Evolutionary conservation across 2,797 vertebrate species (phyloP).

Genomic region (Serranus cabrilla): DNA sequence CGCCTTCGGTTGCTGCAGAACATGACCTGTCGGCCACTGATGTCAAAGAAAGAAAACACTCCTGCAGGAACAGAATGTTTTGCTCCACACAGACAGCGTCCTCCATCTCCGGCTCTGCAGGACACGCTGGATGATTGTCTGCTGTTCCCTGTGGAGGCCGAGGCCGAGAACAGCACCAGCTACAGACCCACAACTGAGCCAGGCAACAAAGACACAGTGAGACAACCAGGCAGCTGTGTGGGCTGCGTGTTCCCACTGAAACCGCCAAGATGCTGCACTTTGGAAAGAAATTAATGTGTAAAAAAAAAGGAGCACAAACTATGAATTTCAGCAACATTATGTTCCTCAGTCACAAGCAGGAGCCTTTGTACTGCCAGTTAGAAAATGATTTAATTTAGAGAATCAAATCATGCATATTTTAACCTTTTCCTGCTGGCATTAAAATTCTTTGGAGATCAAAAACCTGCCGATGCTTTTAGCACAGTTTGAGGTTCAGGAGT

Average conservation of each 20-base stretch:
- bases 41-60: background rate
- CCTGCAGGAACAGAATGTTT: background rate
- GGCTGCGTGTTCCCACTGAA: slow-evolving; percentile 53
- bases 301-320: no score
- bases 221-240: slow-evolving; percentile 57
- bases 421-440: background rate
- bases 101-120: slow-evolving; percentile 29
- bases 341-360: no score
- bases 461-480: slow-evolving; percentile 10
- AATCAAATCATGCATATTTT: background rate
- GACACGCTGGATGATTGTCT: slow-evolving; percentile 32
- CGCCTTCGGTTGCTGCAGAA: background rate
- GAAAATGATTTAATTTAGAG: background rate
- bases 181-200: slow-evolving; percentile 45
- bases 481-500: slow-evolving; percentile 9
- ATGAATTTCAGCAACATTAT: no score
- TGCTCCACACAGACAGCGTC: slow-evolving; percentile 4
- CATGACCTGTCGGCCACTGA: no score
- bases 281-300: no score
- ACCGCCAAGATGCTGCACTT: no score
- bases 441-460: background rate
- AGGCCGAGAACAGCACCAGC: slow-evolving; percentile 43
- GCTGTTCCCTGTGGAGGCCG: slow-evolving; percentile 48
- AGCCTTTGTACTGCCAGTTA: background rate
- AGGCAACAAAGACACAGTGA: slow-evolving; percentile 25